Percentiles rank a stretch among this genome's conserved stretches.
These are phyloP conservation scores for Drosophila miranda DNA, from an alignment of 1,140 invertebrate species.

Conservation along the genomic window DNA sequence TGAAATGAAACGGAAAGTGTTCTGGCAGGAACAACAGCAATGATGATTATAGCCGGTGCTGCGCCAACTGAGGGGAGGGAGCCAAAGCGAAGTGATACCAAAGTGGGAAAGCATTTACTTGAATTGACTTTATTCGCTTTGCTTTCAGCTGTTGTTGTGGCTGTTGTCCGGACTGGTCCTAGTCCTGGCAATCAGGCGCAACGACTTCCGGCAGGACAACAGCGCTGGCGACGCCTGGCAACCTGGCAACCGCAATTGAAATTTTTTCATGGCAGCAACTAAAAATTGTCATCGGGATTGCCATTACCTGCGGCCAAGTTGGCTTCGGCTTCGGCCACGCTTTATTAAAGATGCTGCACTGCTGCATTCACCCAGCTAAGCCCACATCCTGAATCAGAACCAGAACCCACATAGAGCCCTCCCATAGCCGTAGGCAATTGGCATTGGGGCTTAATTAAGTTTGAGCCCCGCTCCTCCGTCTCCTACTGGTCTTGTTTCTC, in stretches of 20 bases:
- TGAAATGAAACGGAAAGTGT: too few species aligned
- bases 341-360: constrained; percentile 69
- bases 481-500: too few species aligned
- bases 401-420: too few species aligned
- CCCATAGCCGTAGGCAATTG: constrained; percentile 53
- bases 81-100: constrained; percentile 37
- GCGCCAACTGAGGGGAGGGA: constrained; percentile 8
- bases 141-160: constrained; percentile 41
- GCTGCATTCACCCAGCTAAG: too few species aligned
- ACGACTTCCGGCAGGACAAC: constrained; percentile 42
- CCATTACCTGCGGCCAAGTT: constrained; percentile 78
- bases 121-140: constrained; percentile 74
- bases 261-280: constrained; percentile 79
- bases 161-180: constrained; percentile 12
- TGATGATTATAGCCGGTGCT: not conserved
- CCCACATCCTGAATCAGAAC: not conserved
- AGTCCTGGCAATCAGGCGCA: constrained; percentile 56
- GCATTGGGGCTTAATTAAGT: constrained; percentile 73
- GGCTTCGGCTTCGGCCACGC: constrained; percentile 42
- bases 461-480: constrained; percentile 35
- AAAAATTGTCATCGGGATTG: constrained; percentile 80
- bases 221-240: constrained; percentile 47
- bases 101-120: constrained; percentile 64
- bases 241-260: constrained; percentile 76
- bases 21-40: too few species aligned